phyloP scores from a whole-genome alignment of 2,888 invertebrate species.

The Microplitis deprimator region DNA sequence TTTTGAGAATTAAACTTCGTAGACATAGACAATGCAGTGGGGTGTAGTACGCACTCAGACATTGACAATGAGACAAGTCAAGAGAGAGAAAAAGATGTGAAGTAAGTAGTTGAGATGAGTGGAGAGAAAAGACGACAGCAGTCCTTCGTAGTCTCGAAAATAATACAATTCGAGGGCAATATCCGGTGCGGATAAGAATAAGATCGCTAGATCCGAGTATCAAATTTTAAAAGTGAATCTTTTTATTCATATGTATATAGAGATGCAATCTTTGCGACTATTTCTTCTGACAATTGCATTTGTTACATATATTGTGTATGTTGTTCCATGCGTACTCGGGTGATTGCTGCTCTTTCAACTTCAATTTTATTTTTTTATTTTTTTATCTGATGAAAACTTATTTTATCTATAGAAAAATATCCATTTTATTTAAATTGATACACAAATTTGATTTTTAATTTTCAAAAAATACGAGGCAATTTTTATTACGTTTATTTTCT shows the following conservation, averaged over 20 bases:
- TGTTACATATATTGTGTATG: background rate
- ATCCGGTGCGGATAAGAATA: background rate
- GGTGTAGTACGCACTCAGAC: constrained; percentile 34
- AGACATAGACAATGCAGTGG: constrained; percentile 34
- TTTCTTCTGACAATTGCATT: background rate
- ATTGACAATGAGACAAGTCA: constrained; percentile 11
- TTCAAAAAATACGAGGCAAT: background rate
- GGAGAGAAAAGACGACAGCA: background rate
- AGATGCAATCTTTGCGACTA: background rate
- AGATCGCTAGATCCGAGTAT: background rate
- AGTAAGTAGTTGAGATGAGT: constrained; percentile 25
- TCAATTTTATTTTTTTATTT: background rate
- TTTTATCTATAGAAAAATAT: background rate
- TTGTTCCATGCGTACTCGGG: background rate
- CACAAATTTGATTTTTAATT: background rate
- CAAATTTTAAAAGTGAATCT: background rate
- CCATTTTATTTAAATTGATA: background rate
- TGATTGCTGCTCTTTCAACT: background rate
- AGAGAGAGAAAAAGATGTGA: constrained; percentile 33
- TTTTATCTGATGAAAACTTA: background rate
- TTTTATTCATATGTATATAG: background rate
- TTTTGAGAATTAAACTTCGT: constrained; percentile 42
- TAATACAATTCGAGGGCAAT: background rate
- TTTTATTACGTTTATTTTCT: background rate
- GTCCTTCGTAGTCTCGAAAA: background rate